Percentiles rank a stretch among this genome's conserved stretches.
Conservation (phyloP, 2,113 vertebrate species). For the Serinus canaria region DNA sequence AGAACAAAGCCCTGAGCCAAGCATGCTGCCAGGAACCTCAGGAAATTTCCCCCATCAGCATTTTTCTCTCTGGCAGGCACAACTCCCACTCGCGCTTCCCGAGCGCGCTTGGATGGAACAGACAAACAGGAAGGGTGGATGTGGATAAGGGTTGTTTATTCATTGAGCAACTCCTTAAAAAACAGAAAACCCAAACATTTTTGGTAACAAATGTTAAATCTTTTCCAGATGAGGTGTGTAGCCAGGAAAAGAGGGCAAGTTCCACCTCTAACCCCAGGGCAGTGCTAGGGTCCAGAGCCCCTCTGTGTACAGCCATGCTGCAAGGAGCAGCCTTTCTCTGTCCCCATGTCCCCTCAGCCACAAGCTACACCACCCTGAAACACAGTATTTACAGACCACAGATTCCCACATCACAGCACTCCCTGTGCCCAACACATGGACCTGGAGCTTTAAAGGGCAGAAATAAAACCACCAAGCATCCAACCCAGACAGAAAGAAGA, state of each 20-base stretch:
- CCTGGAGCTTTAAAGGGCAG: conserved; percentile 37
- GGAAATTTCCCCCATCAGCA: conserved; percentile 23
- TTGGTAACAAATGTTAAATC: conserved; percentile 72
- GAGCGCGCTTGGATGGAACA: background rate
- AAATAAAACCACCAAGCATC: conserved; percentile 27
- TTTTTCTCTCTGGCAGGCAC: conserved; percentile 13
- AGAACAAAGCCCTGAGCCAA: conserved; percentile 3
- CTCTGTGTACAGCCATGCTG: background rate
- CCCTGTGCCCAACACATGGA: conserved; percentile 31
- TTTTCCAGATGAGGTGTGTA: conserved; percentile 38
- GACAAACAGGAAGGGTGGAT: conserved; percentile 50
- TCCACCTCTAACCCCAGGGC: background rate
- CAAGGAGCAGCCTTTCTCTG: background rate
- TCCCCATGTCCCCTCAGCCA: background rate
- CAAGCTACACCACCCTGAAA: conserved; percentile 48
- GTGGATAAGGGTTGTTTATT: conserved; percentile 72
- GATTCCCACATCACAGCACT: conserved; percentile 27
- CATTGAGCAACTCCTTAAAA: conserved; percentile 60
- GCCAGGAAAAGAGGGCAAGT: background rate
- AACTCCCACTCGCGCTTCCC: background rate
- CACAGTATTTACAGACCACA: conserved; percentile 71
- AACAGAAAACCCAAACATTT: conserved; percentile 57
- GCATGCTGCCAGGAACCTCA: background rate
- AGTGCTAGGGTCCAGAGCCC: background rate
- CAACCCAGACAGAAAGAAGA: background rate